Base-by-base conservation (phyloP, 2,888 invertebrate genomes). In the Gastracanthus pulcherrimus region DNA sequence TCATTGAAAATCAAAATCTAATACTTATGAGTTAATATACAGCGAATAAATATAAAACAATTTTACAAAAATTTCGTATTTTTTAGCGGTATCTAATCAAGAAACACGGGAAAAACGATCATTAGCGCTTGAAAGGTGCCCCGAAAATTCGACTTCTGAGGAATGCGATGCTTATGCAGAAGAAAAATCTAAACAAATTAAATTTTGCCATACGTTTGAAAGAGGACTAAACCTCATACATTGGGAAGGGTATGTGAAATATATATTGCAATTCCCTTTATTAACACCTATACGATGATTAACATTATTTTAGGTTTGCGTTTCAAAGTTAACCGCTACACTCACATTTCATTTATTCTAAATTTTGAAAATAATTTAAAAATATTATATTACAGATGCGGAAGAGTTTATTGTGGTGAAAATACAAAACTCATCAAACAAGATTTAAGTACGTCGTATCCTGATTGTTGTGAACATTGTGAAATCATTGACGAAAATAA, bases 381-480 rank as follows among this genome's bases (percentile, higher is more conserved):
- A n/a, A n/a, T n/a, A n/a, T n/a, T n/a, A n/a, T 31, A 2, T 16
- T 34, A 75, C 31, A 82, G 82, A 2, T 82, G 82, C 9, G 82
- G 78, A 51, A 29, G 2, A 31, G 64, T 82, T 2, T 58, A 2
- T 9, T 82, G 82, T 23, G 64, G 45, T 3, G 75, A 48, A 11
- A 58, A 58, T 48, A 58, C 34, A 1, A 36, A 26, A 23, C 5
- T 70, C 1, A 9, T 45, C 23, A 31, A 34, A 16, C 23, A 60
- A 31, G 82, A 82, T 13, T 45, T 76, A 7, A 77, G 16, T 3
- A 76, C 69, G 64, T 29, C 80, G 3, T 82, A 77, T 62, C 82
- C 82, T 0, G 41, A 80, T 9, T 82, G 82, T 41, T 82, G 82
- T 38, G 34, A 60, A n/a, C 4, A 26, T 41, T 80, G 80, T 34